phyloP scores from a whole-genome alignment of 2,888 invertebrate genomes.

The Euphydryas editha region DNA sequence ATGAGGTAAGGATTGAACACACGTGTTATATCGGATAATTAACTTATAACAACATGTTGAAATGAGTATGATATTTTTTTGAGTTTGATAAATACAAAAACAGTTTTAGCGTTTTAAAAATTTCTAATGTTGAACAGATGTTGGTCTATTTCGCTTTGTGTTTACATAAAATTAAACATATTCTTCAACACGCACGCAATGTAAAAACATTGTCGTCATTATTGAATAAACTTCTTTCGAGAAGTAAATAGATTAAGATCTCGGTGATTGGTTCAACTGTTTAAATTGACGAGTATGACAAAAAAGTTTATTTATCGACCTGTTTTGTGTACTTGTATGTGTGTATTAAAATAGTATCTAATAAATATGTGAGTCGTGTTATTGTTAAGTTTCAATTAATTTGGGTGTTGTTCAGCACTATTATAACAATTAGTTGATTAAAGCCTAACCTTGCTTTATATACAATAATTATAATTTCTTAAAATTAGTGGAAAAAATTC shows the following conservation, averaged over 20 bases:
- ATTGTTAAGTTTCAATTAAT: background rate
- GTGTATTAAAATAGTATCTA: background rate
- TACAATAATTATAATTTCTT: background rate
- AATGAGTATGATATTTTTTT: too few relatives aligned
- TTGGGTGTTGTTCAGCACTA: background rate
- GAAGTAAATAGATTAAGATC: background rate
- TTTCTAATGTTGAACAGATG: too few relatives aligned
- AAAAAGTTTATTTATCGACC: too few relatives aligned
- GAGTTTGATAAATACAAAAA: too few relatives aligned
- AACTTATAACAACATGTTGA: too few relatives aligned
- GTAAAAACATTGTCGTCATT: too few relatives aligned
- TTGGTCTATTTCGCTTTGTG: too few relatives aligned
- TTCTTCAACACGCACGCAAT: too few relatives aligned
- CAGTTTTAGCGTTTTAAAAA: too few relatives aligned
- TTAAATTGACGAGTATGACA: background rate
- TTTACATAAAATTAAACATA: too few relatives aligned
- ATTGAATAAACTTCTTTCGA: background rate
- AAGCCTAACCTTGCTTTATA: background rate
- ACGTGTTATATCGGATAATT: background rate
- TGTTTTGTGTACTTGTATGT: background rate
- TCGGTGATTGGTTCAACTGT: background rate
- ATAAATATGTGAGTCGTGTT: background rate
- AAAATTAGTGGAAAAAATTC: background rate
- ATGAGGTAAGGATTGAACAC: constrained; percentile 70
- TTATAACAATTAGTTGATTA: background rate